Percentiles rank a stretch among this genome's conserved stretches.
phyloP scores from a whole-genome alignment of 2,797 vertebrate genomes.

The Carapus acus region DNA sequence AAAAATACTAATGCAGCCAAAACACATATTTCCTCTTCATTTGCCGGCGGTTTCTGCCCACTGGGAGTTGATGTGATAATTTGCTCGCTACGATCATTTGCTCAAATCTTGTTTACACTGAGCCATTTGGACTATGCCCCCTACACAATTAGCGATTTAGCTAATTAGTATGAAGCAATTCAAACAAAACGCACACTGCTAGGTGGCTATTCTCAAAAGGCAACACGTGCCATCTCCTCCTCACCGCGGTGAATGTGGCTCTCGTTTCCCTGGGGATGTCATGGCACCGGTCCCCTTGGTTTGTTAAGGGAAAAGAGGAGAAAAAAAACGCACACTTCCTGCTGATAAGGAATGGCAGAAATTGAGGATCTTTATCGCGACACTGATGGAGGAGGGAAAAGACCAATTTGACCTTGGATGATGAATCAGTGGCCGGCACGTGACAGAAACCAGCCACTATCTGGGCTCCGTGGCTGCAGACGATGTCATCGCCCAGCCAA shows the following conservation, averaged over 20 bases:
- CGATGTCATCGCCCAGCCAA: slow-evolving; percentile 10
- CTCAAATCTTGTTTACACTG: slow-evolving; percentile 39
- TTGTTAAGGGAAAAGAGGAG: slow-evolving; percentile 39
- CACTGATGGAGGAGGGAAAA: slow-evolving; percentile 30
- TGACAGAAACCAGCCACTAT: slow-evolving; percentile 10
- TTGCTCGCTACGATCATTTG: slow-evolving; percentile 38
- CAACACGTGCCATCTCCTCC: slow-evolving; percentile 7
- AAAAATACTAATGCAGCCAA: slow-evolving; percentile 38
- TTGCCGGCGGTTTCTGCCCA: slow-evolving; percentile 27
- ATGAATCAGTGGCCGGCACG: slow-evolving; percentile 36
- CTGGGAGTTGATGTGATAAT: slow-evolving; percentile 26
- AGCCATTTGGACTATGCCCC: slow-evolving; percentile 15
- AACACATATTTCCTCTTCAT: slow-evolving; percentile 29
- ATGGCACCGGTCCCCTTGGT: slow-evolving; percentile 51
- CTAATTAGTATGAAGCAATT: slow-evolving; percentile 29
- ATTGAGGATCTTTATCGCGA: slow-evolving; percentile 61
- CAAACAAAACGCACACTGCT: slow-evolving; percentile 15
- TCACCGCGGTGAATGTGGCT: slow-evolving; percentile 31
- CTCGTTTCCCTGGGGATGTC: slow-evolving; percentile 48
- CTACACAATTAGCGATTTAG: slow-evolving; percentile 16
- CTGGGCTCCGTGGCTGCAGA: slow-evolving; percentile 2
- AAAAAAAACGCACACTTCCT: slow-evolving; percentile 41
- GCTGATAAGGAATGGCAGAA: slow-evolving; percentile 61
- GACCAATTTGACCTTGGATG: slow-evolving; percentile 43
- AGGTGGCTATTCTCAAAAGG: slow-evolving; percentile 34